Evolutionary conservation across 2,797 vertebrate species (phyloP), one percentile per base, ranked within the genome.

Genomic region (Chiloscyllium punctatum): DNA sequence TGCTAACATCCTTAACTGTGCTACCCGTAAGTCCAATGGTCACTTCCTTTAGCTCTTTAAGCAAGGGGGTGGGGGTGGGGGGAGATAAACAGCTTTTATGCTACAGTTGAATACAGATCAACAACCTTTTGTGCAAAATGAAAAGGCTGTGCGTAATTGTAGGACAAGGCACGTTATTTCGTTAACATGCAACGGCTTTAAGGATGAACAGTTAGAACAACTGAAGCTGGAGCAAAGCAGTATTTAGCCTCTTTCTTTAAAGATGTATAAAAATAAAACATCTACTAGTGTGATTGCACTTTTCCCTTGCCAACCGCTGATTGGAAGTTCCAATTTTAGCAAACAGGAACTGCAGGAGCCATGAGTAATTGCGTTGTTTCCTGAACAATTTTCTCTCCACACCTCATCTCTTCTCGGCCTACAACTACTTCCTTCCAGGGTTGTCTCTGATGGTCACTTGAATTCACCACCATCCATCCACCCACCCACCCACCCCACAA

Each of bases 261-360:
- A n/a, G 11, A n/a, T n/a, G 88, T n/a, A 62, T 66, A 66, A 62
- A 91, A 91, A 91, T 91, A 91, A 68, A 91, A 68, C 57, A 66
- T 42, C 8, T 27, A 42, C 62, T 68, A 21, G 66, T 23, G n/a
- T 92, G 90, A 92, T 92, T 27, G 90, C n/a, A 8, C 37, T 92
- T 92, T 92, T 92, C 90, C 90, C 69, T 62, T 92, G 90, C 90
- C 62, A 92, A 68, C 69, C 68, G 90, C 62, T 37, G 66, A 68
- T 92, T 92, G 90, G 66, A 69, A 66, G 69, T 92, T 69, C 82
- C 90, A 92, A 42, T 92, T 69, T 92, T 92, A 92, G 90, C n/a
- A 92, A 92, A 92, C 90, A 92, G 90, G 90, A 92, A 92, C 62
- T 92, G 90, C n/a, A 27, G 68, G 90, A 92, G 90, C 90, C 90